These are phyloP conservation scores for Acanthosepion esculentum DNA, from an alignment of 2,888 invertebrate species.

Conservation along the genomic window DNA sequence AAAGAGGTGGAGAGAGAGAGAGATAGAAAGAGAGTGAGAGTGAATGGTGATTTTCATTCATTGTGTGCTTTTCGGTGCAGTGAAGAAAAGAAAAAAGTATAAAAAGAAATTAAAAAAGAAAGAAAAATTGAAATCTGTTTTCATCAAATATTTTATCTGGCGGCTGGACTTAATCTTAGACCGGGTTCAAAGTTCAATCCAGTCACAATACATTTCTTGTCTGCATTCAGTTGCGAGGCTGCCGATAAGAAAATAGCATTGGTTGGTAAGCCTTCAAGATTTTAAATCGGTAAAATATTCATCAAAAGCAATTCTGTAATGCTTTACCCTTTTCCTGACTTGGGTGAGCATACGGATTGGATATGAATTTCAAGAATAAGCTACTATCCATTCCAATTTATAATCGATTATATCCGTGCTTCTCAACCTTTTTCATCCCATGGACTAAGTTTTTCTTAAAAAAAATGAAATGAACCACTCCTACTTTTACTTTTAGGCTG, in stretches of 20 bases:
- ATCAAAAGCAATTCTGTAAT: neutral
- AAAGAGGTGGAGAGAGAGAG: neutral
- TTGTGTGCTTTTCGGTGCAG: neutral
- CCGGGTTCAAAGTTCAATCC: neutral
- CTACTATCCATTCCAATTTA: no score
- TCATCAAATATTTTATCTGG: neutral
- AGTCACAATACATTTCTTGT: neutral
- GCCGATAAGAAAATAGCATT: neutral
- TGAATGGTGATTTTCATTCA: neutral
- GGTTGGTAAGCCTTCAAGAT: neutral
- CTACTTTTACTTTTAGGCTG: no score
- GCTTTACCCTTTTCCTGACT: neutral
- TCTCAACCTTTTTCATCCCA: no score
- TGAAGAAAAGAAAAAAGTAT: neutral
- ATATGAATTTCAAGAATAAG: no score
- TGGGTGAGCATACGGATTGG: no score
- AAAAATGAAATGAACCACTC: no score
- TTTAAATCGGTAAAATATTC: neutral
- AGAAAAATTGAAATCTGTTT: neutral
- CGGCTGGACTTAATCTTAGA: neutral
- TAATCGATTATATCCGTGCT: no score
- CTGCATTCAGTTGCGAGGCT: neutral
- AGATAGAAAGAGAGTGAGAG: neutral
- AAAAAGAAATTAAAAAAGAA: neutral
- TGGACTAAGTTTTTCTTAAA: no score